A percentile compares a stretch with the other conserved stretches of the same genome.
phyloP scores from a whole-genome alignment of 2,113 vertebrate species.

The Tupaia chinensis region DNA sequence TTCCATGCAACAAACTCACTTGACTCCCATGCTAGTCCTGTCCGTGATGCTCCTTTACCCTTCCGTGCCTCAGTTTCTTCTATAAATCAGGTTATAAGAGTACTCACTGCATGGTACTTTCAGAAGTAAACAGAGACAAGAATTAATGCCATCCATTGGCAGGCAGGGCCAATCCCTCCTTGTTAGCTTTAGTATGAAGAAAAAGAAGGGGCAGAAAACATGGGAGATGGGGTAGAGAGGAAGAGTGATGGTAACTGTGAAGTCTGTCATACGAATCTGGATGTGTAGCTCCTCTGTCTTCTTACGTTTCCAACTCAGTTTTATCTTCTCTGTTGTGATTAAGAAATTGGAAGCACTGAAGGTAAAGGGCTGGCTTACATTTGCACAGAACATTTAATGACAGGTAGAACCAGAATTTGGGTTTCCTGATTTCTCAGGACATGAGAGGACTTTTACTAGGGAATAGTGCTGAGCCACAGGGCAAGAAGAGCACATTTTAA shows the following conservation, averaged over 20 bases:
- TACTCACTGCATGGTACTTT: rapidly evolving
- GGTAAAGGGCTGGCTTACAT: rapidly evolving
- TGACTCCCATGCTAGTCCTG: too few species aligned
- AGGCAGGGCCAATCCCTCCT: background rate
- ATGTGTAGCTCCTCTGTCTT: rapidly evolving
- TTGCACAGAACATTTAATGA: background rate
- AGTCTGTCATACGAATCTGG: rapidly evolving
- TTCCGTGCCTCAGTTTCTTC: background rate
- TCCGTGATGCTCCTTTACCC: too few species aligned
- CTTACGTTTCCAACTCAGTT: background rate
- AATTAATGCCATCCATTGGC: too few species aligned
- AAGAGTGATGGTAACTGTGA: background rate
- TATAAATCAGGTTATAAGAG: rapidly evolving
- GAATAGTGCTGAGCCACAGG: background rate
- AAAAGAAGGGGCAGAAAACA: background rate
- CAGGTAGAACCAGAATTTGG: background rate
- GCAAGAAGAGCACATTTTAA: background rate
- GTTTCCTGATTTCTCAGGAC: background rate
- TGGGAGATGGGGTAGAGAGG: background rate
- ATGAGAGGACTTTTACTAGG: background rate
- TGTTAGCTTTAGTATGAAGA: background rate
- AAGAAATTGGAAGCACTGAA: background rate
- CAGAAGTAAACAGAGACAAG: background rate
- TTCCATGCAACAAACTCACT: background rate
- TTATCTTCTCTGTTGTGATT: background rate